These are phyloP conservation scores for Cariama cristata DNA, from an alignment of 2,113 vertebrate species.

Conservation along the genomic window DNA sequence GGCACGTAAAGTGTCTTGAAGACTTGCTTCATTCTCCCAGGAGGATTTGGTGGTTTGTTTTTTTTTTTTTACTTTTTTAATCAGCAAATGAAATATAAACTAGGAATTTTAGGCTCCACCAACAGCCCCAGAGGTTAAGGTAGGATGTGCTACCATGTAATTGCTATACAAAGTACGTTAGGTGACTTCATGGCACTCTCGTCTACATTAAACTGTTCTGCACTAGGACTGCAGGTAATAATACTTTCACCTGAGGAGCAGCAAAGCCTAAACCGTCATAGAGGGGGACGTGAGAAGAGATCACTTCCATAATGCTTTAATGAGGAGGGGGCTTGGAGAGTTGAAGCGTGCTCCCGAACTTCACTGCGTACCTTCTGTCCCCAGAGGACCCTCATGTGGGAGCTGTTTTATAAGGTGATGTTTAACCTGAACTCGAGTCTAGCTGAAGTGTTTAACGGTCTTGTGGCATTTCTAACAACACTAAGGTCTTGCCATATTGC, in stretches of 20 bases:
- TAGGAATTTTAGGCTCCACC: background rate
- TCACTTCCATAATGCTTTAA: background rate
- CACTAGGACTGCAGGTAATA: background rate
- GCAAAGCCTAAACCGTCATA: background rate
- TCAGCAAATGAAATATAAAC: background rate
- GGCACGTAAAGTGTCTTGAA: background rate
- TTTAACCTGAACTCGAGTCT: background rate
- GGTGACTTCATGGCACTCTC: background rate
- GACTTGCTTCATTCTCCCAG: background rate
- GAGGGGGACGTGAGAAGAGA: background rate
- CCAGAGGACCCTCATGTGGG: background rate
- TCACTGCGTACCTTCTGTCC: background rate
- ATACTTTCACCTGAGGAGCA: background rate
- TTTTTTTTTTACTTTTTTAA: background rate
- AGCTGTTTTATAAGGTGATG: background rate
- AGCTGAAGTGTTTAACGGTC: background rate
- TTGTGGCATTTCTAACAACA: background rate
- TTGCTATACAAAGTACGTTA: background rate
- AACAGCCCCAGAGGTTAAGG: background rate
- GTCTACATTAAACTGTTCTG: background rate
- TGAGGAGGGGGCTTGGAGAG: background rate
- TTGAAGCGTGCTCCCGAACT: background rate
- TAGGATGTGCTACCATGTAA: rapidly evolving
- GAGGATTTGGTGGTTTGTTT: background rate
- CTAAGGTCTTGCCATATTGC: background rate